Percentiles rank a stretch among this genome's conserved stretches.
Conservation (phyloP, 2,797 vertebrate species). For the Sitta carolinensis region DNA sequence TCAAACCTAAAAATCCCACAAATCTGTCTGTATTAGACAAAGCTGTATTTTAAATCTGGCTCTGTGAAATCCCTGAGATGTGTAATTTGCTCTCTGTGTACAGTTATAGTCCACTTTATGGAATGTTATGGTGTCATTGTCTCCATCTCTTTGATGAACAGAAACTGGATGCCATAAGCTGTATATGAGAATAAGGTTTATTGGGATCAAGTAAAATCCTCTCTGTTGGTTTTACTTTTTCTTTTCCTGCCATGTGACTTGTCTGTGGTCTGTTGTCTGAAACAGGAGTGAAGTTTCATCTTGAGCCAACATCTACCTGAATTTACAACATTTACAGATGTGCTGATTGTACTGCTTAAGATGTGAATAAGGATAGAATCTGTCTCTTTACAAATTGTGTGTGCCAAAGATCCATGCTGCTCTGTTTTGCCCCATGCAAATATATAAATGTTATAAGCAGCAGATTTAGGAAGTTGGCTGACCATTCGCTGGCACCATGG, state of each 20-base stretch:
- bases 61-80: background rate
- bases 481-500: background rate
- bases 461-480: background rate
- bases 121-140: background rate
- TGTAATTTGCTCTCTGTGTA: background rate
- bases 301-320: background rate
- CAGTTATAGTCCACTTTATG: background rate
- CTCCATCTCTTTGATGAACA: background rate
- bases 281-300: background rate
- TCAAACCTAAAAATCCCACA: background rate
- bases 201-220: background rate
- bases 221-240: background rate
- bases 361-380: background rate
- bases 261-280: background rate
- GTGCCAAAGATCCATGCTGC: background rate
- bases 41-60: background rate
- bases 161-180: background rate
- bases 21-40: background rate
- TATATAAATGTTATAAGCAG: background rate
- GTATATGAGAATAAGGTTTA: background rate
- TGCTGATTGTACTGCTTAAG: background rate
- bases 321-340: background rate
- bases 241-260: background rate
- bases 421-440: background rate
- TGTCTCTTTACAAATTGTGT: background rate